Evolutionary conservation across 1,140 invertebrate genomes (phyloP), one percentile per base, ranked within the genome.

Genomic region (Aphidius ervi): DNA sequence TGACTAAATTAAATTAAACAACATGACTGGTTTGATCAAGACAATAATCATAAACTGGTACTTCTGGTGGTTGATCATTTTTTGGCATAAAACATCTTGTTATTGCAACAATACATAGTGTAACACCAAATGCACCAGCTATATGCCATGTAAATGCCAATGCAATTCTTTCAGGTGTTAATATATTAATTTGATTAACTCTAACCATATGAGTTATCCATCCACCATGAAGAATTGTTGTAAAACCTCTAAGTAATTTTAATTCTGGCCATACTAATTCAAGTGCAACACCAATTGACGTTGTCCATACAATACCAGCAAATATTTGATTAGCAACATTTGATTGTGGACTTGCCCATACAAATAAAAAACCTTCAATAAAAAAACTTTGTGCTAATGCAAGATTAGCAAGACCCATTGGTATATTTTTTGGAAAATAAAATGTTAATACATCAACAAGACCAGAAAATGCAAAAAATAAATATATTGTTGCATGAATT

Each of bases 381-480:
- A 74, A 73, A 46, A 80, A 80, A 20, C 76, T 77, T 46, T 78
- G 72, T 4, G 73, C 73, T 3, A 80, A 60, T 3, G 72, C 70
- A 59, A 79, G 63, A 66, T 78, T 75, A 5, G 71, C 69, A 5
- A 79, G 62, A 5, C 73, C 74, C 42, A 65, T 64, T 5, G 72
- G 73, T 4, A 79, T 64, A 45, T 68, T 73, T 23, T 62, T 65
- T 3, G 74, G 74, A 64, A 77, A 79, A 59, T 79, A 78, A 67
- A 77, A 77, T 46, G 74, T 70, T 4, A 79, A 56, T 8, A 79
- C 71, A 65, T 80, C 78, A 5, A 77, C 73, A 3, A 80, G 67
- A n/a, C 78, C 77, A 53, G 76, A 78, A 42, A 79, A 73, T 37
- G 76, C 77, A 58, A 80, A 80, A 39, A 80, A 80, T 1, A 79